Evolutionary conservation across 2,888 invertebrate genomes (phyloP).

Genomic region (Agelastica alni): DNA sequence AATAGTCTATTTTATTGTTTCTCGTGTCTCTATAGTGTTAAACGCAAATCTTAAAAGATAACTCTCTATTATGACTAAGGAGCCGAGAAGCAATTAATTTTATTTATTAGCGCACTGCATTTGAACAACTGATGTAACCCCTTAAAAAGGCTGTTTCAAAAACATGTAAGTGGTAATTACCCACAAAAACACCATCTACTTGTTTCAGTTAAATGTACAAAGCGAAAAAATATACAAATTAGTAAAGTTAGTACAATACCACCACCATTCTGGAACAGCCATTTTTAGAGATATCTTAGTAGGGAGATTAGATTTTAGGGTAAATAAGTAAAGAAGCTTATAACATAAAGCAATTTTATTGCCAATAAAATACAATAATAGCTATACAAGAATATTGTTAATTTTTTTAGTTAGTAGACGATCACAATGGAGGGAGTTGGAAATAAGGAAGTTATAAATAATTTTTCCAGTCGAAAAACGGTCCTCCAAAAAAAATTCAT

Average conservation of each 20-base stretch:
- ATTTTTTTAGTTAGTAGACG: conserved; percentile 42
- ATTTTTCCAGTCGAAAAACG: no score
- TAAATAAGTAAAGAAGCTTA: conserved; percentile 41
- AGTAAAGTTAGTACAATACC: conserved; percentile 39
- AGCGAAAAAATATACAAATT: background rate
- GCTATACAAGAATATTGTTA: conserved; percentile 45
- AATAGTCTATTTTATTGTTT: no score
- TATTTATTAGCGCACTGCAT: no score
- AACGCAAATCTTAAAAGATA: no score
- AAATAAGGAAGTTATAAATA: no score
- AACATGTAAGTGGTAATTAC: conserved; percentile 43
- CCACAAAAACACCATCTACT: conserved; percentile 33
- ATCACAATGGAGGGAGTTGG: no score
- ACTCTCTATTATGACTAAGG: no score
- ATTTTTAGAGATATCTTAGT: conserved; percentile 51
- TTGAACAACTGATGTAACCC: no score
- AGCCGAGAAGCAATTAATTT: no score
- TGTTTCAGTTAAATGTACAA: no score
- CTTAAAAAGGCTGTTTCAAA: conserved; percentile 49
- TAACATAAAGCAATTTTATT: conserved; percentile 57
- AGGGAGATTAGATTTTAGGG: conserved; percentile 22
- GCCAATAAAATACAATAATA: conserved; percentile 51
- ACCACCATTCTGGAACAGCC: conserved; percentile 57
- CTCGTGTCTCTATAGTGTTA: no score
- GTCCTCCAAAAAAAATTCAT: no score